Conservation (phyloP, 2,113 vertebrate genomes). For the Grammomys surdaster region DNA sequence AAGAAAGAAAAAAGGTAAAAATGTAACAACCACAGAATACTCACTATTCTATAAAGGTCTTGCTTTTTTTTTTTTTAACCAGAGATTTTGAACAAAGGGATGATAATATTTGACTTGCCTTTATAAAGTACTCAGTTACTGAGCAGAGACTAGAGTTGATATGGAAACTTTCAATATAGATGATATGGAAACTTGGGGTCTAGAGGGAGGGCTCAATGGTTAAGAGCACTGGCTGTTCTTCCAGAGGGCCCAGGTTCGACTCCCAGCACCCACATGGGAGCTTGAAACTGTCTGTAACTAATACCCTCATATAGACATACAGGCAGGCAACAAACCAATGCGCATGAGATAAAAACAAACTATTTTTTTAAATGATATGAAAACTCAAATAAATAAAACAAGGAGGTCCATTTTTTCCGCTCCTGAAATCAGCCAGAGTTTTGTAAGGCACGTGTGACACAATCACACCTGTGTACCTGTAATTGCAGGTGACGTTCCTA, state of each 20-base stretch:
- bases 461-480: neutral
- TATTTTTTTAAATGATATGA: neutral
- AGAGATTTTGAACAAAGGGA: neutral
- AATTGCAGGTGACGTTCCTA: neutral
- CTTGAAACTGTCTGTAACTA: no score
- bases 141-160: constrained; percentile 7
- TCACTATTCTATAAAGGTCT: neutral
- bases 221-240: no score
- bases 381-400: constrained; percentile 49
- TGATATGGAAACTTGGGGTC: neutral
- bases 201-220: no score
- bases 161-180: neutral
- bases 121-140: neutral
- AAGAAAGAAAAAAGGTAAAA: neutral
- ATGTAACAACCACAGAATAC: neutral
- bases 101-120: neutral
- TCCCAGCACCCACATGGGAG: no score
- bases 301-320: no score
- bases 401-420: neutral
- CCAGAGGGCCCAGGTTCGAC: no score
- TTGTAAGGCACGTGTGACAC: neutral
- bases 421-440: constrained; percentile 6
- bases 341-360: no score
- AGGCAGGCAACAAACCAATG: no score
- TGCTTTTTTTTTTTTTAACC: neutral